Evolutionary conservation across 30 jellyfish, hydroid and myxozoan species (phyloP).

Genomic region (Cassiopea xamachana): DNA sequence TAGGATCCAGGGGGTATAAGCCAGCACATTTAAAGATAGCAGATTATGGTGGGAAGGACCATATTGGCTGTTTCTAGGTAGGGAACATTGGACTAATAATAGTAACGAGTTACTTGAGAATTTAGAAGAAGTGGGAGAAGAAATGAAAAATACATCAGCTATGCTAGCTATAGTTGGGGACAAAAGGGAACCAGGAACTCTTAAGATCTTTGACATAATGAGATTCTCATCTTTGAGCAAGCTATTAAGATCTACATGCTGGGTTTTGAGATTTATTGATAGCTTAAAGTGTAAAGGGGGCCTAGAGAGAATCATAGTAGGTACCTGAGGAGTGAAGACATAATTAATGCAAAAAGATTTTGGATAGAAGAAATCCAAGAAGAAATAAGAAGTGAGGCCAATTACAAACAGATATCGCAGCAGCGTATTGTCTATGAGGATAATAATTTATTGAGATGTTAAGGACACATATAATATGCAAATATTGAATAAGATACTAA

Average conservation of each 20-base stretch:
- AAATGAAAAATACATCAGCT: background rate
- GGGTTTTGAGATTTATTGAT: background rate
- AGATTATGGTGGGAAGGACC: no score
- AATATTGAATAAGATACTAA: background rate
- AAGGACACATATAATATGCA: background rate
- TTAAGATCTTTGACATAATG: background rate
- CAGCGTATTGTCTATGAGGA: background rate
- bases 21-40: no score
- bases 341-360: no score
- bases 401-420: background rate
- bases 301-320: background rate
- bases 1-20: no score
- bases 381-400: background rate
- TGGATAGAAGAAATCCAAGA: constrained; percentile 16
- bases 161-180: background rate
- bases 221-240: background rate
- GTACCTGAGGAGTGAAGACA: background rate
- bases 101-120: background rate
- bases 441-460: background rate
- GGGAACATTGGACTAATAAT: background rate
- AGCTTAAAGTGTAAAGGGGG: background rate
- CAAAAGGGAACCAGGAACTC: background rate
- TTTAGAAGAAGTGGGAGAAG: background rate
- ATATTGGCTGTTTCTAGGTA: constrained; percentile 1
- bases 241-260: background rate